Conservation (phyloP, 2,888 invertebrate genomes). For the Microplitis deprimator region DNA sequence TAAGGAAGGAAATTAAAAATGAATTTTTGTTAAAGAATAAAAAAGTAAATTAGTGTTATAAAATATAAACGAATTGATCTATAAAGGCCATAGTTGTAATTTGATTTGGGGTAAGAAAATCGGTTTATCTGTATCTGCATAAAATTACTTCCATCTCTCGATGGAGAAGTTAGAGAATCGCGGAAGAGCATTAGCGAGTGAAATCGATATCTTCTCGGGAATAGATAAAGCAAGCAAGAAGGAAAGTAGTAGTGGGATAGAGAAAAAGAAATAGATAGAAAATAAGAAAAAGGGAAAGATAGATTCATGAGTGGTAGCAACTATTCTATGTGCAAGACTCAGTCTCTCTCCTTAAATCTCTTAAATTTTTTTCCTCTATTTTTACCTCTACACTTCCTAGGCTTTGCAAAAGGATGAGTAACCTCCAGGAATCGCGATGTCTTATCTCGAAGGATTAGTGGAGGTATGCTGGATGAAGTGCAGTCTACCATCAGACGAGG, state of each 20-base stretch:
- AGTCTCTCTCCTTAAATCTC: constrained; percentile 8
- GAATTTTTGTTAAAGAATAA: background rate
- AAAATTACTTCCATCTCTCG: constrained; percentile 18
- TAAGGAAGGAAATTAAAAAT: no score
- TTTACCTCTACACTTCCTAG: constrained; percentile 1
- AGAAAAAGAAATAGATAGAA: constrained; percentile 35
- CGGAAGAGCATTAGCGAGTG: constrained; percentile 6
- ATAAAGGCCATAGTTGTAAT: background rate
- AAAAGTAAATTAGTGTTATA: background rate
- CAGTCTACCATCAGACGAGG: constrained; percentile 52
- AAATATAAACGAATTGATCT: background rate
- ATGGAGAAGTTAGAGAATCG: constrained; percentile 2
- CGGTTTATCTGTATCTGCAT: constrained; percentile 16
- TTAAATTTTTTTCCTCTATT: background rate
- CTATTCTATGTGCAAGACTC: constrained; percentile 7
- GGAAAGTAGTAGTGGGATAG: constrained; percentile 4
- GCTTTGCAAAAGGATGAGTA: constrained; percentile 26
- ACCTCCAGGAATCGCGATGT: constrained; percentile 62
- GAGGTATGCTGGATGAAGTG: constrained; percentile 55
- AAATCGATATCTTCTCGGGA: constrained; percentile 31
- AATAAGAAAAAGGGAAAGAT: constrained; percentile 15
- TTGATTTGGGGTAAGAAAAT: constrained; percentile 6
- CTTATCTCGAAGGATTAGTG: constrained; percentile 59
- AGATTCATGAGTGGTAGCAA: constrained; percentile 1
- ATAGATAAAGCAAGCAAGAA: constrained; percentile 7